phyloP scores from a whole-genome alignment of 2,113 vertebrate species.

The Lophius piscatorius region DNA sequence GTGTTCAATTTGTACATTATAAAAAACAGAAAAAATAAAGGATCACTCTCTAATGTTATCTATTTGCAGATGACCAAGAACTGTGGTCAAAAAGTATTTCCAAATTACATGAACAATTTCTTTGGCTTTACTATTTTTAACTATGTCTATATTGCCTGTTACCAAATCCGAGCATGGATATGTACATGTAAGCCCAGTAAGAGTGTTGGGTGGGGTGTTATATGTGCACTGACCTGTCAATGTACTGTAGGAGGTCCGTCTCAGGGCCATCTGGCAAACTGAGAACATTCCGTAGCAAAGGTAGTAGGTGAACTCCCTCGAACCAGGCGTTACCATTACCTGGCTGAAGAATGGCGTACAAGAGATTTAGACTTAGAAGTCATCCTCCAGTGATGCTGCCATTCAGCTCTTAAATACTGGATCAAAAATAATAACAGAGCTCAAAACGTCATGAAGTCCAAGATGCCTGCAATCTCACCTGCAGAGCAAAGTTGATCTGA shows the following conservation, averaged over 20 bases:
- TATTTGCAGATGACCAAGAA: too few species aligned
- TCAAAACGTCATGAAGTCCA: not conserved
- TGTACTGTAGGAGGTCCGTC: constrained; percentile 92
- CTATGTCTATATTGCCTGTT: too few species aligned
- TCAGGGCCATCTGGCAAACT: constrained; percentile 91
- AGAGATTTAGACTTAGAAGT: too few species aligned
- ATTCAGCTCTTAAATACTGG: not conserved
- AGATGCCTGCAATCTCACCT: constrained; percentile 29
- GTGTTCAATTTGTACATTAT: too few species aligned
- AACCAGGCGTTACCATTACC: constrained; percentile 85
- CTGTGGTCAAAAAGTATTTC: too few species aligned
- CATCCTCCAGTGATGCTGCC: not conserved
- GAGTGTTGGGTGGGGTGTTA: not conserved
- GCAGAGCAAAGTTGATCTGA: constrained; percentile 86
- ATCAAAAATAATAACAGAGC: not conserved
- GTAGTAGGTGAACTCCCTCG: constrained; percentile 85
- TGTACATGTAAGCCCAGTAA: too few species aligned
- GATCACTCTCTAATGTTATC: too few species aligned
- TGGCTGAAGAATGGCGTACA: constrained; percentile 62
- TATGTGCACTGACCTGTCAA: constrained; percentile 86
- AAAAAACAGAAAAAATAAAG: too few species aligned
- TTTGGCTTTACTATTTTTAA: too few species aligned
- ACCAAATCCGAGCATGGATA: too few species aligned
- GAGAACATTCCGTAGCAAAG: constrained; percentile 87
- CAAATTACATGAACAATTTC: too few species aligned